phyloP scores from a whole-genome alignment of 2,888 invertebrate genomes.

The Tipula unca region DNA sequence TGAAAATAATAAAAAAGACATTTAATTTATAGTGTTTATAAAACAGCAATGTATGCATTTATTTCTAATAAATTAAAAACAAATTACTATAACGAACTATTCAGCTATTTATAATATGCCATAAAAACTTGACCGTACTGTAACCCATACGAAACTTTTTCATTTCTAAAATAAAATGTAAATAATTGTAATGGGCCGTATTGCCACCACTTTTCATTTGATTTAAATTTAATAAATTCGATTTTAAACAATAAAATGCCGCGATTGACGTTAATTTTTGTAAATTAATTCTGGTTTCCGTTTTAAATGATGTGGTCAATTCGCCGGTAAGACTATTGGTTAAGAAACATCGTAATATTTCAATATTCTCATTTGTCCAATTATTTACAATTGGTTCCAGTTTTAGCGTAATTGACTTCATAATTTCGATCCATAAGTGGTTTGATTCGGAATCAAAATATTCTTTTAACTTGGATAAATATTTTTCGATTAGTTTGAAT shows the following conservation, averaged over 20 bases:
- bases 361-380: not conserved
- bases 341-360: not conserved
- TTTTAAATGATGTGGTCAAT: not conserved
- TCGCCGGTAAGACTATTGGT: not conserved
- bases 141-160: not conserved
- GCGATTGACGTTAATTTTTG: not conserved
- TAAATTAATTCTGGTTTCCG: not conserved
- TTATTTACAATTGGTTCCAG: not conserved
- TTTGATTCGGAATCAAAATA: not conserved
- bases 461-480: slow-evolving; percentile 29
- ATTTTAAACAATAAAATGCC: not conserved
- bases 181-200: not conserved
- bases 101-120: not conserved
- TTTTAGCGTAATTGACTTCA: not conserved
- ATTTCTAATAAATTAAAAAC: not conserved
- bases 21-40: not conserved
- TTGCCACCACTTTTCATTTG: not conserved
- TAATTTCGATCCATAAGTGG: not conserved
- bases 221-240: not conserved
- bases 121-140: not conserved
- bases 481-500: slow-evolving; percentile 57
- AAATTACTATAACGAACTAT: not conserved
- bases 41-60: not conserved
- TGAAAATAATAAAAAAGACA: too few species aligned
- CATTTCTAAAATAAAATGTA: not conserved